Evolutionary conservation across 2,113 vertebrate species (phyloP).

Genomic region (Bubo bubo): DNA sequence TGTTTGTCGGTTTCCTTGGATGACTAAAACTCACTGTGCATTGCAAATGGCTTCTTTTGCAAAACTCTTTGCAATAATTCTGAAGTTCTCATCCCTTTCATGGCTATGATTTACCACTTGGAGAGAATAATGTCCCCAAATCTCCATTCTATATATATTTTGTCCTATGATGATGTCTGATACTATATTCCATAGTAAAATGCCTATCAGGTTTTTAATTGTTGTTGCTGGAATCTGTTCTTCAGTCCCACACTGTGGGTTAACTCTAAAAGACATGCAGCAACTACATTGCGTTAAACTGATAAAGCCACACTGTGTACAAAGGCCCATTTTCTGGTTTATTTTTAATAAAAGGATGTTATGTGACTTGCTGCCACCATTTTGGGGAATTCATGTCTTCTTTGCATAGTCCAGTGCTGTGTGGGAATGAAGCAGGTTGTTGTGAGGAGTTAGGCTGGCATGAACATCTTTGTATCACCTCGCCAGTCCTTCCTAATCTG

Average conservation of each 20-base stretch:
- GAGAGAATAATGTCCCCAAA: neutral
- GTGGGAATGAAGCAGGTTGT: neutral
- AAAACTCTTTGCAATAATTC: neutral
- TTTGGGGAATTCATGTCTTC: neutral
- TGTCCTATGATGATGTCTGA: neutral
- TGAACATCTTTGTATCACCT: neutral
- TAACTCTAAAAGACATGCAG: neutral
- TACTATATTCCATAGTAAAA: neutral
- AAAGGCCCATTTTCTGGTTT: neutral
- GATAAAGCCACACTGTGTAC: neutral
- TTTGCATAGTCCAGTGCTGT: neutral
- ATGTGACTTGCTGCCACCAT: neutral
- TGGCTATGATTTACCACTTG: neutral
- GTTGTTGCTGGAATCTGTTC: neutral
- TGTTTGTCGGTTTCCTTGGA: fast-evolving
- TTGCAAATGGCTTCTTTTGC: neutral
- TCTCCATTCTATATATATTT: neutral
- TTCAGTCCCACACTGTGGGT: neutral
- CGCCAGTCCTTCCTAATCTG: neutral
- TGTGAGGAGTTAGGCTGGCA: neutral
- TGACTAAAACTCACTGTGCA: fast-evolving
- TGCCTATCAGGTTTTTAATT: fast-evolving
- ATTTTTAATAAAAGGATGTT: neutral
- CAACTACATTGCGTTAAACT: neutral
- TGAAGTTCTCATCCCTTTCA: neutral